A percentile compares a stretch with the other conserved stretches of the same genome.
Evolutionary conservation across 2,113 vertebrate genomes (phyloP).

Genomic region (Stegastes partitus): DNA sequence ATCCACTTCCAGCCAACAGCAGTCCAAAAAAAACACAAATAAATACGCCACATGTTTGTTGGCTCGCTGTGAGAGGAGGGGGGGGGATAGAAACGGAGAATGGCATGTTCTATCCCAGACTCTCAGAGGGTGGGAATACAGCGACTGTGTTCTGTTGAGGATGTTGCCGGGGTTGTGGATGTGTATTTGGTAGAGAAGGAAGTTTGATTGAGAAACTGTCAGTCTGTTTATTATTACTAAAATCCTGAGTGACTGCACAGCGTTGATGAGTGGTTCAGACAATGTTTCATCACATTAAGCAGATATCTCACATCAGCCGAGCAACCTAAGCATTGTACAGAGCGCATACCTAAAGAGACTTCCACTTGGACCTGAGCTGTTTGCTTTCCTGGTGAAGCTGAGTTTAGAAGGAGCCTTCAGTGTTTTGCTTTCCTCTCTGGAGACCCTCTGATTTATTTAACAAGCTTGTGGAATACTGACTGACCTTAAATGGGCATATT

Average conservation of each 20-base stretch:
- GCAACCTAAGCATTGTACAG: slow-evolving; percentile 1
- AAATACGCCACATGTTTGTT: slow-evolving; percentile 70
- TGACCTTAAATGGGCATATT: slow-evolving; percentile 84
- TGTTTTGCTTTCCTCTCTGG: slow-evolving; percentile 82
- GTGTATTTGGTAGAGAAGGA: too few species aligned
- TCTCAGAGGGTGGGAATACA: slow-evolving; percentile 49
- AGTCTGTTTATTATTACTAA: slow-evolving; percentile 3
- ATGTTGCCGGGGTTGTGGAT: not conserved
- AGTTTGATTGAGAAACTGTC: not conserved
- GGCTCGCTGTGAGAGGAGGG: slow-evolving; percentile 37
- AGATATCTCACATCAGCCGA: not conserved
- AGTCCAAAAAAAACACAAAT: slow-evolving; percentile 56
- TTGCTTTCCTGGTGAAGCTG: slow-evolving; percentile 74
- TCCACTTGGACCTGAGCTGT: slow-evolving; percentile 69
- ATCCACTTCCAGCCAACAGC: slow-evolving; percentile 70
- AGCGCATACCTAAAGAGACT: slow-evolving; percentile 51
- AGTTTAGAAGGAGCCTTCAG: slow-evolving; percentile 75
- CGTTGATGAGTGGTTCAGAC: not conserved
- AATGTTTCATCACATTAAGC: slow-evolving; percentile 2
- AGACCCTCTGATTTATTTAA: slow-evolving; percentile 83
- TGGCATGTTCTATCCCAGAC: slow-evolving; percentile 64
- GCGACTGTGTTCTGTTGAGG: slow-evolving; percentile 9
- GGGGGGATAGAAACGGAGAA: slow-evolving; percentile 37
- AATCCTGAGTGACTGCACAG: not conserved
- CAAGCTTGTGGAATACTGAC: slow-evolving; percentile 73